Evolutionary conservation across 2,888 invertebrate species (phyloP), one percentile per base, ranked within the genome.

Genomic region (Lutraria lutraria): DNA sequence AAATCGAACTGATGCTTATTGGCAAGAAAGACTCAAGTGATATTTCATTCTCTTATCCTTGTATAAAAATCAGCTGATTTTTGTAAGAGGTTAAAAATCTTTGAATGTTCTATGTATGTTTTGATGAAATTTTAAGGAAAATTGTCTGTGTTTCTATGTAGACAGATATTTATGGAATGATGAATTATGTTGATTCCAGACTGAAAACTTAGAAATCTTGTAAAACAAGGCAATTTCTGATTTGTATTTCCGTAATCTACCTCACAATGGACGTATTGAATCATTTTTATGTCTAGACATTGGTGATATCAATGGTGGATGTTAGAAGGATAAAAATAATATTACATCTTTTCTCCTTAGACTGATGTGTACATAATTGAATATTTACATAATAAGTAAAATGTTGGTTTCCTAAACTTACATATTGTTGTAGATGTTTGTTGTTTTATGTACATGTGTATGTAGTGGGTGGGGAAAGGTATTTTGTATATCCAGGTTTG

Each of bases 171-270:
- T 68, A 25, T 68, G n/a, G n/a, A 68, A 68, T 68, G 63, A 68
- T 68, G n/a, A 25, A 68, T 68, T 4, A 68, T 12, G 25, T 25
- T 68, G 25, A 68, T 68, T 25, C n/a, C 63, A 68, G 63, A 25
- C 63, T 68, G 63, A 25, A 68, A 68, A 68, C 63, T 25, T n/a
- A 25, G 63, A 31, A 76, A 76, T 76, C 76, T 76, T 34, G 76
- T 76, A 34, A 76, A 76, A 76, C 34, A 34, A 34, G 29, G 76
- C 34, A 76, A 76, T 76, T 76, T 76, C 31, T 34, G 29, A 76
- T 76, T 76, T 31, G 34, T 76, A 76, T 76, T 34, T 76, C 31
- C 19, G 76, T 76, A 76, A 76, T 76, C 29, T 31, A 19, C 19
- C 31, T 76, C 34, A 31, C 16, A 76, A 76, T 19, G 31, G 34